Evolutionary conservation across 1,140 invertebrate genomes (phyloP).

Genomic region (Saccostrea glomerata): DNA sequence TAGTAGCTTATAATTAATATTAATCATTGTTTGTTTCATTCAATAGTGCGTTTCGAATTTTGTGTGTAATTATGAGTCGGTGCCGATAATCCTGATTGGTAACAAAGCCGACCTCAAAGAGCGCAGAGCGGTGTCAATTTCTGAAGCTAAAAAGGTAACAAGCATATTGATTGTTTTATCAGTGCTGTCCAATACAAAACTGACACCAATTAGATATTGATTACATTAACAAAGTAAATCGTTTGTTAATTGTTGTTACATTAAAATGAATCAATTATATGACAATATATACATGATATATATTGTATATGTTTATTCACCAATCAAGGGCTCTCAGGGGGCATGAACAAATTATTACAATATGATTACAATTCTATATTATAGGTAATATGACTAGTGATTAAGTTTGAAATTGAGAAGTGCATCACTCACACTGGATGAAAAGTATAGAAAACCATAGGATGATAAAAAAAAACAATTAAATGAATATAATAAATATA

Average conservation of each 20-base stretch:
- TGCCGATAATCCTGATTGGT: slow-evolving; percentile 73
- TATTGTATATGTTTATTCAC: too few species aligned
- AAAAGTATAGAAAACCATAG: too few species aligned
- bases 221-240: background rate
- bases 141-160: slow-evolving; percentile 68
- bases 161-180: background rate
- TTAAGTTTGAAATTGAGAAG: too few species aligned
- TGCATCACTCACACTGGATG: too few species aligned
- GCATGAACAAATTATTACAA: too few species aligned
- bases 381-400: too few species aligned
- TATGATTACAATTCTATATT: too few species aligned
- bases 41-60: slow-evolving; percentile 64
- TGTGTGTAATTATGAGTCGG: slow-evolving; percentile 70
- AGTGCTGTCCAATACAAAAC: background rate
- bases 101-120: slow-evolving; percentile 74
- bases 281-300: background rate
- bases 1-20: too few species aligned
- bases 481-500: too few species aligned
- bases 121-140: slow-evolving; percentile 58
- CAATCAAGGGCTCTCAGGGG: too few species aligned
- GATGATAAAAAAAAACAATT: too few species aligned
- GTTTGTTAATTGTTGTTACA: background rate
- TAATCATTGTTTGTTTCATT: slow-evolving; percentile 12
- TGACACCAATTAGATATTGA: background rate
- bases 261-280: background rate